Evolutionary conservation across 2,888 invertebrate genomes (phyloP), one percentile per base, ranked within the genome.

Genomic region (Caenorhabditis virilis): DNA sequence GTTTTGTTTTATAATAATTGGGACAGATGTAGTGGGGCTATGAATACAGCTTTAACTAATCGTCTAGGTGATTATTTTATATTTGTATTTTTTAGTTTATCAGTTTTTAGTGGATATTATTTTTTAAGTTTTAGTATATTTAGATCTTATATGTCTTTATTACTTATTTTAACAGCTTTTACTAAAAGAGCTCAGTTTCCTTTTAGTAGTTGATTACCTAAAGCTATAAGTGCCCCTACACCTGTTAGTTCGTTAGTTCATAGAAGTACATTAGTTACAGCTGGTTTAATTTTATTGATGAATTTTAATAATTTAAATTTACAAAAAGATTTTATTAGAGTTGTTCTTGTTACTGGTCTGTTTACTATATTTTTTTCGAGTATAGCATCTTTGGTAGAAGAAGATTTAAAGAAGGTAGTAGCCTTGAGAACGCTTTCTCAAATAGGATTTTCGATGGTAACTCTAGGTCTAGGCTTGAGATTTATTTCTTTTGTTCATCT

Each of bases 161-260:
- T 85, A 86, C 82, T 84, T 33, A 53, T 85, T 38, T 49, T 87
- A 20, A 88, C 88, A 0, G 87, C 88, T 51, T 88, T 90, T 85
- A 90, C 90, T 62, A 91, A 91, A 85, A 90, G 90, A 74, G 90
- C 90, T 82, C 90, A 91, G 84, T 88, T 90, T 87, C 90, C 90
- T 45, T 91, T 91, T 89, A 89, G 89, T 66, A 87, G 89, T 43
- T 91, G 90, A 77, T 84, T 90, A 47, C 90, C 90, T 0, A 89
- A 88, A 0, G 90, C 90, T 41, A 90, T 90, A 84, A 89, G 89
- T 0, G 90, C 90, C 42, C 90, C 90, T 33, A 90, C 90, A 0
- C 90, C 90, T 11, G 88, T 90, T 55, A 89, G 89, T n/a, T 87
- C 89, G 62, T 87, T 90, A 85, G 90, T 89, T 72, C 90, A 90